Conservation (phyloP, 2,113 vertebrate species). For the Raphicerus campestris region DNA sequence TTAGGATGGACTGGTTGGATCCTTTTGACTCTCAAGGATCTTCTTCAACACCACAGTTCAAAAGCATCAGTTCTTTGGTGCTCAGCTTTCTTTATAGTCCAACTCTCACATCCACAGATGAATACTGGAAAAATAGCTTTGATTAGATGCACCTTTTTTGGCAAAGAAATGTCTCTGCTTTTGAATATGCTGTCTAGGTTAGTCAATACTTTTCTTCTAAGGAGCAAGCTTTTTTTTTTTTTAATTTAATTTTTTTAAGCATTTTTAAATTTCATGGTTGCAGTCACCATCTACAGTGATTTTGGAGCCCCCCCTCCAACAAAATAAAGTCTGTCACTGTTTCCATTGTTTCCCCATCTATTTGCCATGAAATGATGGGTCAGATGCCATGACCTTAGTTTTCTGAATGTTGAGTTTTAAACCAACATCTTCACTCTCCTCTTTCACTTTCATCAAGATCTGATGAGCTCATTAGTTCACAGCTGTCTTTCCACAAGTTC, state of each 20-base stretch:
- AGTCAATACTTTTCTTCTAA: not conserved
- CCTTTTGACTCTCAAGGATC: not conserved
- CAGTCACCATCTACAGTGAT: not conserved
- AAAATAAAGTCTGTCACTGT: not conserved
- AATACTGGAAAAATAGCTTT: not conserved
- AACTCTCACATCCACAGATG: not conserved
- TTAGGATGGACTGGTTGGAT: not conserved
- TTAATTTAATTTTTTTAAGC: too few species aligned
- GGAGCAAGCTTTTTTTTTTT: too few species aligned
- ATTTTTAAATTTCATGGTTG: not conserved
- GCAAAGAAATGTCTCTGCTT: not conserved
- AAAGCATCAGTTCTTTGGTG: not conserved
- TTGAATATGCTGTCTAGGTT: not conserved
- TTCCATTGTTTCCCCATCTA: not conserved
- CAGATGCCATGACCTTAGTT: not conserved
- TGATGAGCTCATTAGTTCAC: not conserved
- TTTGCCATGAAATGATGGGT: not conserved
- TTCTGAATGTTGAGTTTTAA: not conserved
- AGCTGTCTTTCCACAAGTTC: not conserved
- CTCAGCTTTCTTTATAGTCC: not conserved
- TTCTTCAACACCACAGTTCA: not conserved
- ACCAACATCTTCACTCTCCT: not conserved
- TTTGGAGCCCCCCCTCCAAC: fast-evolving
- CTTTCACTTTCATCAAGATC: not conserved
- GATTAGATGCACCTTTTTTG: not conserved